Conservation (phyloP, 2,888 invertebrate species). For the Pristionchus maxplancki region DNA sequence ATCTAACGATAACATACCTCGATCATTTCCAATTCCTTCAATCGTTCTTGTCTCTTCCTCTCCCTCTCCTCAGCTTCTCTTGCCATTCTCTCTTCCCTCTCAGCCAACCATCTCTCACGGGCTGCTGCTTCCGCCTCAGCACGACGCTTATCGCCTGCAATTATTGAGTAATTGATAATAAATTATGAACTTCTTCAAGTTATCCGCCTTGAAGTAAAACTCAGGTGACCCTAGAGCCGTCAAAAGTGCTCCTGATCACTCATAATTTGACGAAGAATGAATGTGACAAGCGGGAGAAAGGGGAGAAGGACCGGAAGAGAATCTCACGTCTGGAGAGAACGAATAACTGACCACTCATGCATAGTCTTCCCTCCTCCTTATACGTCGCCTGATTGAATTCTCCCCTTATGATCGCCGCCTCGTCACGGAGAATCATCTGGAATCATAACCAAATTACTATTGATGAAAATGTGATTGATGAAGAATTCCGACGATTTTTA, state of each 20-base stretch:
- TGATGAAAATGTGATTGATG: no score
- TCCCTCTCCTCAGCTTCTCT: conserved; percentile 52
- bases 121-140: conserved; percentile 36
- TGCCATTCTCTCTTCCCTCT: conserved; percentile 49
- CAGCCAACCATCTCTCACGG: conserved; percentile 46
- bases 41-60: conserved; percentile 39
- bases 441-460: no score
- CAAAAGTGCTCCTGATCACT: neutral
- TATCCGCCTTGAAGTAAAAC: no score
- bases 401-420: conserved; percentile 36
- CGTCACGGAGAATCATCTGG: conserved; percentile 39
- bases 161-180: neutral
- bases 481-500: no score
- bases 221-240: neutral
- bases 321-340: neutral
- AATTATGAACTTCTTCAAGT: neutral
- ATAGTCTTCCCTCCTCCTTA: conserved; percentile 51
- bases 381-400: conserved; percentile 50
- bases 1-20: conserved; percentile 46
- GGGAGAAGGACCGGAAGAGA: neutral
- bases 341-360: conserved; percentile 45
- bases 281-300: neutral
- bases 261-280: neutral
- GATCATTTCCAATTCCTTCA: conserved; percentile 38
- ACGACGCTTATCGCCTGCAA: conserved; percentile 48